Evolutionary conservation across 2,797 vertebrate species (phyloP).

Genomic region (Saxicola maurus): DNA sequence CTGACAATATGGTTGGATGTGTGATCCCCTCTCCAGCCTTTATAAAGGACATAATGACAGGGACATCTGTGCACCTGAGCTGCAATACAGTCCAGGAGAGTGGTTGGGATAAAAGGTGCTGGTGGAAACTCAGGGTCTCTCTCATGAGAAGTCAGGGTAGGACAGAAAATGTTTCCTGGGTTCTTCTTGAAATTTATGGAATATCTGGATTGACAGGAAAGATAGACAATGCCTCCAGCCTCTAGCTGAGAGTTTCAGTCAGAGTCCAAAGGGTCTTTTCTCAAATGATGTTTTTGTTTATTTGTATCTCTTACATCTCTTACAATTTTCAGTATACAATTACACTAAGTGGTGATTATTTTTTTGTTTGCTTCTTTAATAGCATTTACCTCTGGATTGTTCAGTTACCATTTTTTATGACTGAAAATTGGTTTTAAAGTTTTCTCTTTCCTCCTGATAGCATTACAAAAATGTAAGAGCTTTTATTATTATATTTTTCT

Average conservation of each 20-base stretch:
- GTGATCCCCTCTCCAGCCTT: neutral
- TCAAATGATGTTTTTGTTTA: neutral
- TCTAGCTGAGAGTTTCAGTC: neutral
- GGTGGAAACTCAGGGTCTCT: neutral
- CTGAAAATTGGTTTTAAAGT: constrained; percentile 20
- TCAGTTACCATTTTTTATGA: neutral
- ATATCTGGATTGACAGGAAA: neutral
- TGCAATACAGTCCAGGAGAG: neutral
- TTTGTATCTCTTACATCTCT: neutral
- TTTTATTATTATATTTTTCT: neutral
- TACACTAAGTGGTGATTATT: neutral
- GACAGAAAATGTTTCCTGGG: neutral
- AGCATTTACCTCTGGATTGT: neutral
- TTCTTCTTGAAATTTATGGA: neutral
- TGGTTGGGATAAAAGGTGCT: rapidly evolving
- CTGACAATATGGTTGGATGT: rapidly evolving
- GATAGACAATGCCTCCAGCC: neutral
- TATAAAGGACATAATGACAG: neutral
- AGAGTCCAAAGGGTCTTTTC: neutral
- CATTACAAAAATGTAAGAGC: neutral
- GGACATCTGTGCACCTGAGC: neutral
- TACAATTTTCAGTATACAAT: neutral
- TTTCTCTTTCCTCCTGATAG: constrained; percentile 15
- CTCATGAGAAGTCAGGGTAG: neutral
- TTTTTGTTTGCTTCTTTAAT: neutral